Percentiles rank a stretch among this genome's conserved stretches.
These are phyloP conservation scores for Tanytarsus gracilentus DNA, from an alignment of 2,888 invertebrate genomes.

Conservation along the genomic window DNA sequence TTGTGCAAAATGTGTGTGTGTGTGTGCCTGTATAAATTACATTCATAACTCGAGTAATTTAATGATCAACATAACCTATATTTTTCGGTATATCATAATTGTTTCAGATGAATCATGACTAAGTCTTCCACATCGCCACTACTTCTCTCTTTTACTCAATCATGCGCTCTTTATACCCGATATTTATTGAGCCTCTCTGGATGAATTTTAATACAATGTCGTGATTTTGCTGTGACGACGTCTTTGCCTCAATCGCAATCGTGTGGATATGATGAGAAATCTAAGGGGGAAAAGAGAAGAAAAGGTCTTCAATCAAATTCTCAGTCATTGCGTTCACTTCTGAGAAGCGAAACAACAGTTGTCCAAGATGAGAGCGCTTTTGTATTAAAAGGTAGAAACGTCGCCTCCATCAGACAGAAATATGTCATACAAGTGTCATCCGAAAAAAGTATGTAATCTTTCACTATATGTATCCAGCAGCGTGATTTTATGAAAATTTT, in stretches of 20 bases:
- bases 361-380: neutral
- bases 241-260: too few relatives aligned
- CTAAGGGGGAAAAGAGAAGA: neutral
- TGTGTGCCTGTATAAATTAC: neutral
- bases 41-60: slow-evolving; percentile 9
- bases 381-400: too few relatives aligned
- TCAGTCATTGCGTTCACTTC: too few relatives aligned
- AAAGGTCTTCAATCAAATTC: slow-evolving; percentile 4
- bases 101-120: slow-evolving; percentile 27
- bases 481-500: neutral
- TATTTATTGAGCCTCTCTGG: neutral
- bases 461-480: neutral
- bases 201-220: neutral
- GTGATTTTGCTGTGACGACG: neutral
- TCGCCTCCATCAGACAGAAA: too few relatives aligned
- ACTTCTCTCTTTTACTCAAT: neutral
- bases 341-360: slow-evolving; percentile 2
- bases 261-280: neutral
- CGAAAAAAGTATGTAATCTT: slow-evolving; percentile 20
- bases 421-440: slow-evolving; percentile 28
- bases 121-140: neutral
- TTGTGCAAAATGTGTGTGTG: neutral
- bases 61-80: slow-evolving; percentile 21
- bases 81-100: slow-evolving; percentile 20
- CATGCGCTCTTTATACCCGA: too few relatives aligned